These are phyloP conservation scores for Pseudomyrmex sp. DNA, from an alignment of 1,140 invertebrate genomes.

Conservation along the genomic window DNA sequence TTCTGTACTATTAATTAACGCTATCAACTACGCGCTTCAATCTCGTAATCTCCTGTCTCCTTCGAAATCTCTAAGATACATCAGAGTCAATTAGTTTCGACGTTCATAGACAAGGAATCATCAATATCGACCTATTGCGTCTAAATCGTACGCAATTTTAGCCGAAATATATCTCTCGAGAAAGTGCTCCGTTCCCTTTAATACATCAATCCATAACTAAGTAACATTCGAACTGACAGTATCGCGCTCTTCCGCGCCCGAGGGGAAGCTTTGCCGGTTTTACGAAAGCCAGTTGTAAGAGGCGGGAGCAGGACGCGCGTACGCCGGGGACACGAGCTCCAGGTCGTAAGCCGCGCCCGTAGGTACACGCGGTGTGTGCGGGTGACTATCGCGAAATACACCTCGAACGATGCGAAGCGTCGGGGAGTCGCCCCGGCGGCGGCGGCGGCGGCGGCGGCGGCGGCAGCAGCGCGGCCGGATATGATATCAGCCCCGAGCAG, in stretches of 20 bases:
- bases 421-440: constrained; percentile 61
- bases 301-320: background rate
- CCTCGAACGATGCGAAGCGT: constrained; percentile 67
- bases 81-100: too few species aligned
- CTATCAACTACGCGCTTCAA: background rate
- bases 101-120: too few species aligned
- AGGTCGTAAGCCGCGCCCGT: constrained; percentile 71
- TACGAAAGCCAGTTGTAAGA: constrained; percentile 26
- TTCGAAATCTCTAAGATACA: background rate
- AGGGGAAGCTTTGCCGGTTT: background rate
- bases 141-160: too few species aligned
- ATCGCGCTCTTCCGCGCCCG: background rate
- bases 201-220: background rate
- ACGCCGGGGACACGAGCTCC: constrained; percentile 33
- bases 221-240: background rate
- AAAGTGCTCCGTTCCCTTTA: too few species aligned
- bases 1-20: background rate
- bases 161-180: too few species aligned
- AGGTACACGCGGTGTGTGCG: constrained; percentile 51
- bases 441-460: constrained; percentile 67
- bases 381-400: constrained; percentile 75
- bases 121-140: too few species aligned
- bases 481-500: constrained; percentile 81
- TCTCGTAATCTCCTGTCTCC: background rate
- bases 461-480: constrained; percentile 73